Evolutionary conservation across 2,888 invertebrate species (phyloP).

Genomic region (Campoplex nolae): DNA sequence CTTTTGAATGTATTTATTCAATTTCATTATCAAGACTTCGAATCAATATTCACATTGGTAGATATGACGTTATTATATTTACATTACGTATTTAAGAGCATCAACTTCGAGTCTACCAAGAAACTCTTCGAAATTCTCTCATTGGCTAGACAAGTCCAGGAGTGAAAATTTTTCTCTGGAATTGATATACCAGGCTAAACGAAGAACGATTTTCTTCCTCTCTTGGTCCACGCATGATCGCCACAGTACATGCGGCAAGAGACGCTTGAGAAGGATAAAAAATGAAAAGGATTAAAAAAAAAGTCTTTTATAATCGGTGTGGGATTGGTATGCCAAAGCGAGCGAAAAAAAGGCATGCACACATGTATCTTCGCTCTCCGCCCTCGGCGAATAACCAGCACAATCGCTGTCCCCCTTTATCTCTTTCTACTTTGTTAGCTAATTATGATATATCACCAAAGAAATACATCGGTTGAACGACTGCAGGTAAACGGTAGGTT

Average conservation of each 20-base stretch:
- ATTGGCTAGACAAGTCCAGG: not conserved
- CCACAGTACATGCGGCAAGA: not conserved
- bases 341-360: slow-evolving; percentile 4
- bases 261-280: not conserved
- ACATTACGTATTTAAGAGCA: too few species aligned
- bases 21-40: too few species aligned
- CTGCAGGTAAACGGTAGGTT: slow-evolving; percentile 53
- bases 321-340: slow-evolving; percentile 54
- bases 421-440: slow-evolving; percentile 74
- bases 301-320: slow-evolving; percentile 23
- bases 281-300: slow-evolving; percentile 41
- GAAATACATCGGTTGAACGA: slow-evolving; percentile 71
- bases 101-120: too few species aligned
- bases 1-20: too few species aligned
- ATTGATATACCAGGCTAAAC: not conserved
- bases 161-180: too few species aligned
- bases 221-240: not conserved
- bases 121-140: too few species aligned
- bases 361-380: slow-evolving; percentile 45
- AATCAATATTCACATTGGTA: too few species aligned
- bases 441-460: slow-evolving; percentile 82
- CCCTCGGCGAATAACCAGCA: slow-evolving; percentile 57
- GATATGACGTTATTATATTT: too few species aligned
- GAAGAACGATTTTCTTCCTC: not conserved
- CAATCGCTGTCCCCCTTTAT: slow-evolving; percentile 61